Conservation (phyloP, 2,888 invertebrate genomes). For the Alsophila aescularia region DNA sequence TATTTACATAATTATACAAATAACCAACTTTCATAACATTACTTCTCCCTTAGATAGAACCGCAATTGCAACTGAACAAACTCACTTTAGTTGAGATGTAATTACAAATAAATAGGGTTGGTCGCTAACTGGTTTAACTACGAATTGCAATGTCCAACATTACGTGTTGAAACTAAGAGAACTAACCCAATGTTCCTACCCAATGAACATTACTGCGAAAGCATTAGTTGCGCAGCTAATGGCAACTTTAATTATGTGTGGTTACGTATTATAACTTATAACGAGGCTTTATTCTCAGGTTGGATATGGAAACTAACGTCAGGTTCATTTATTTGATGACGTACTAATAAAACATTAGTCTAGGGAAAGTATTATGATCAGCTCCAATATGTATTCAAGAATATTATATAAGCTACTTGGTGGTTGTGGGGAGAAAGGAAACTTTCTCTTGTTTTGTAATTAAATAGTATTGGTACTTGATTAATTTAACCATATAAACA, state of each 20-base stretch:
- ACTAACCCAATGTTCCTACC: slow-evolving; percentile 20
- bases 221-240: slow-evolving; percentile 5
- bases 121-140: slow-evolving; percentile 11
- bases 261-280: not conserved
- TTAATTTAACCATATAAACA: too few species aligned
- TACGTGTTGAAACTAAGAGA: slow-evolving; percentile 28
- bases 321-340: not conserved
- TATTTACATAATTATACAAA: too few species aligned
- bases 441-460: too few species aligned
- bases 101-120: slow-evolving; percentile 12
- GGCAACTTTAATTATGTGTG: not conserved
- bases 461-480: too few species aligned
- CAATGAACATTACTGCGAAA: slow-evolving; percentile 19
- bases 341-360: too few species aligned
- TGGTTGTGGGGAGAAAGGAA: too few species aligned
- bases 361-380: too few species aligned
- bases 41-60: not conserved
- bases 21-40: too few species aligned
- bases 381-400: too few species aligned
- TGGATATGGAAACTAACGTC: not conserved
- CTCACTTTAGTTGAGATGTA: not conserved
- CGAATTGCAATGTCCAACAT: slow-evolving; percentile 28
- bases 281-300: not conserved
- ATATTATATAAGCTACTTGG: too few species aligned
- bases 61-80: not conserved